Percentiles rank a stretch among this genome's conserved stretches.
phyloP scores from a whole-genome alignment of 1,140 invertebrate genomes.

The Zaprionus inermis region DNA sequence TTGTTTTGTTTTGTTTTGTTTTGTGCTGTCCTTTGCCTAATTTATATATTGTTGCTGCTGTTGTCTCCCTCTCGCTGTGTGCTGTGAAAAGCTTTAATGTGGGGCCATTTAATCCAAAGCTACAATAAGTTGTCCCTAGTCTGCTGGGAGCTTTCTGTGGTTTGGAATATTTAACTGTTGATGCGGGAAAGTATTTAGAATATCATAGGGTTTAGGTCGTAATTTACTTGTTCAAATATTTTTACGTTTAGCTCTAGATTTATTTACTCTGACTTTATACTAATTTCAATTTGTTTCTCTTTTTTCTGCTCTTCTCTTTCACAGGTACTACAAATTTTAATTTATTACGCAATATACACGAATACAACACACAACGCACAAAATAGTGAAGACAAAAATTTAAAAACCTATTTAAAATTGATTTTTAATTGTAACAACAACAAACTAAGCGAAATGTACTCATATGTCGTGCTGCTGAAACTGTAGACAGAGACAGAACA shows the following conservation, averaged over 20 bases:
- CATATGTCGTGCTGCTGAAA: constrained; percentile 47
- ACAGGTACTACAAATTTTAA: constrained; percentile 68
- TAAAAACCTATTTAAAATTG: neutral
- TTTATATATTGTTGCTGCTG: constrained; percentile 33
- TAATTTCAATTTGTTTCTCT: constrained; percentile 39
- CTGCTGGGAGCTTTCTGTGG: neutral
- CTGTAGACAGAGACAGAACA: constrained; percentile 12
- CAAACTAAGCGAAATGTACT: constrained; percentile 12
- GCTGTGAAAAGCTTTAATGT: constrained; percentile 36
- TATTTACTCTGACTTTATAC: neutral
- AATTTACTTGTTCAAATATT: neutral
- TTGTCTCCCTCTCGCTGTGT: neutral
- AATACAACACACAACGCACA: constrained; percentile 40
- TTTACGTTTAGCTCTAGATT: neutral
- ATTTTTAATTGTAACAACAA: constrained; percentile 5
- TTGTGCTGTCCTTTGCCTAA: constrained; percentile 20
- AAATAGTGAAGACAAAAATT: constrained; percentile 61
- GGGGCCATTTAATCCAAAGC: constrained; percentile 46
- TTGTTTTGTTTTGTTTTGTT: neutral
- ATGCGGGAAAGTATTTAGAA: neutral
- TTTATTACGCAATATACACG: constrained; percentile 38
- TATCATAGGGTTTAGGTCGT: neutral
- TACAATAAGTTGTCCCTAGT: constrained; percentile 37
- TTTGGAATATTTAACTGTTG: constrained; percentile 29
- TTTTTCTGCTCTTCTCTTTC: constrained; percentile 38